Evolutionary conservation across 2,888 invertebrate species (phyloP), one percentile per base, ranked within the genome.

Genomic region (Eristalis pertinax): DNA sequence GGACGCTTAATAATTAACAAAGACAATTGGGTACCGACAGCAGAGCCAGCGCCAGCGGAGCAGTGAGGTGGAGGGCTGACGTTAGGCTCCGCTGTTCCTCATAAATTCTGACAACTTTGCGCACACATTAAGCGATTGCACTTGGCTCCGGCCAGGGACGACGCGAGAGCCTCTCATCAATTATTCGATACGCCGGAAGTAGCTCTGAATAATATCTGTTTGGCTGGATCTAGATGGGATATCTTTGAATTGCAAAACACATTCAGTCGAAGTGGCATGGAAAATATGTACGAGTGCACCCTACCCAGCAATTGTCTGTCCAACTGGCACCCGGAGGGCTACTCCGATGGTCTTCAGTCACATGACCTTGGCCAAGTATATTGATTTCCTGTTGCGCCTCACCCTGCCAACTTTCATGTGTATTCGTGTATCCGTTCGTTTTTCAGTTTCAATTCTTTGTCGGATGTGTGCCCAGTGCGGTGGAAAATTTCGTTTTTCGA

Each of bases 301-400:
- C 26, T 41, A 24, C 58, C n/a, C 50, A 50, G 22, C 43, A 13
- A 64, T 38, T 41, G n/a, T 62, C 32, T 70, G 82, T 74, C 68
- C 69, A 72, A 72, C 56, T 82, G 82, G 62, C 72, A 76, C 26
- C 62, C n/a, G 38, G 29, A 70, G 73, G 77, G 69, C 72, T 76
- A 32, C 43, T 67, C 2, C 43, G 75, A 38, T 81, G 69, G 73
- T 64, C 35, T 64, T 78, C 43, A 29, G 32, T 56, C 29, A 41
- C 79, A 85, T 74, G 89, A 91, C 92, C 92, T 92, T 92, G 92
- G 91, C 92, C 92, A 91, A 91, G 90, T 90, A 88, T 92, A 92
- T 92, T 90, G 92, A 92, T 92, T 92, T 92, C 91, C 90, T 91
- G 91, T 90, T 91, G 89, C 86, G 82, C 82, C 70, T 72, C 67